These are phyloP conservation scores for Pseudolaguvia tuberculata DNA, from an alignment of 2,113 vertebrate species.

Conservation along the genomic window DNA sequence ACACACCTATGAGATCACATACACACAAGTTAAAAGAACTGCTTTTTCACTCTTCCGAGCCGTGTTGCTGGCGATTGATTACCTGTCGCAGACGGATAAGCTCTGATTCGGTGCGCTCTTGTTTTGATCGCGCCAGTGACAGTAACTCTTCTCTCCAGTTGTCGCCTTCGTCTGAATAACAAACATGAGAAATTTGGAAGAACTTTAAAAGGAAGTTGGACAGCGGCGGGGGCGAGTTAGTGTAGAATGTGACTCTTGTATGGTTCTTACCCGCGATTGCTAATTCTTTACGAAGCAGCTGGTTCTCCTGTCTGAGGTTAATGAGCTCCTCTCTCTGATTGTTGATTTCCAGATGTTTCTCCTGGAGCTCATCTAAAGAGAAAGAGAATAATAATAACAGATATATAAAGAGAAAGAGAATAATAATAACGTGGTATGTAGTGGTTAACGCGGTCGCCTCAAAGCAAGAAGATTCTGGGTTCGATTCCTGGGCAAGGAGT, in stretches of 20 bases:
- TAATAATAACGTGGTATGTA: too few species aligned
- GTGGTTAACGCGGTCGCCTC: too few species aligned
- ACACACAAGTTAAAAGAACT: background rate
- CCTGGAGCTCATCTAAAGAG: conserved; percentile 72
- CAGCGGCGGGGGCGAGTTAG: background rate
- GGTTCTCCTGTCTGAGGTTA: conserved; percentile 78
- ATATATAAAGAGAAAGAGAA: too few species aligned
- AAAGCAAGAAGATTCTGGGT: too few species aligned
- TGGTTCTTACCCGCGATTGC: conserved; percentile 61
- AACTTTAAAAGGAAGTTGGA: background rate
- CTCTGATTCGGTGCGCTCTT: conserved; percentile 71
- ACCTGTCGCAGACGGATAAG: conserved; percentile 77
- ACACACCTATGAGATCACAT: conserved; percentile 70
- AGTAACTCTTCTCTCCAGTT: conserved; percentile 80
- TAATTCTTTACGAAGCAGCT: conserved; percentile 70
- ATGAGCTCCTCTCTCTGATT: conserved; percentile 79
- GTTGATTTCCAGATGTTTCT: conserved; percentile 77
- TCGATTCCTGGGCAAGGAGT: too few species aligned
- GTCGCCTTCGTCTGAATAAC: conserved; percentile 72
- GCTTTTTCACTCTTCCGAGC: background rate
- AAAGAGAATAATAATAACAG: too few species aligned
- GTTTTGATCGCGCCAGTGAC: conserved; percentile 76
- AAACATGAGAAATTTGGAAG: background rate
- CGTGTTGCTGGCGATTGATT: background rate
- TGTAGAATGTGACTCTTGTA: background rate